Conservation (phyloP, 1,140 invertebrate species). For the Dolichoris vasculosae region DNA sequence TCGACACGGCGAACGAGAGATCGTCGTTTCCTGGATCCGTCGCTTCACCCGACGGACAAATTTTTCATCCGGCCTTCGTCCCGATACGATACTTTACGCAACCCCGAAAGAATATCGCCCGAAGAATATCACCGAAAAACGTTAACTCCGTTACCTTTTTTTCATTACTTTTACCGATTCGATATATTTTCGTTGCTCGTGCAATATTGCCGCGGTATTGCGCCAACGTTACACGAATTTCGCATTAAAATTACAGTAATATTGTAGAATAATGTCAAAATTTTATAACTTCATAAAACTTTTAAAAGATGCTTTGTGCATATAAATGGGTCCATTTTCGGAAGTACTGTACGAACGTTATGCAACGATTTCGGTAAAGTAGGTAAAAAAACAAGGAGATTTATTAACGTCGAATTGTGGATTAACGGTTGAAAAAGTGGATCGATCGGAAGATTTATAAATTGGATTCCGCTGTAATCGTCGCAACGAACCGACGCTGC, state of each 20-base stretch:
- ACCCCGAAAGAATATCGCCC: neutral
- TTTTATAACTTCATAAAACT: conserved; percentile 3
- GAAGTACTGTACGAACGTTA: neutral
- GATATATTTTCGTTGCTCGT: neutral
- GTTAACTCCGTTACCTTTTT: neutral
- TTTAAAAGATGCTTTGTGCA: conserved; percentile 1
- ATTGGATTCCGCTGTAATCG: neutral
- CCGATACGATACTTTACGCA: neutral
- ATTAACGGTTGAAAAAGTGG: neutral
- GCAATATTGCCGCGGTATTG: neutral
- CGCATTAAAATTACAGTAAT: conserved; percentile 13
- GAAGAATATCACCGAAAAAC: neutral
- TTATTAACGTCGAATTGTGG: neutral
- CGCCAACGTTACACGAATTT: conserved; percentile 8
- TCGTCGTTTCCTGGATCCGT: too few relatives aligned
- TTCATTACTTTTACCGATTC: neutral
- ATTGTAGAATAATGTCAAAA: neutral
- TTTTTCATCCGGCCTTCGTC: neutral
- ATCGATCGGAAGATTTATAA: neutral
- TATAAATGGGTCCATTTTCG: neutral
- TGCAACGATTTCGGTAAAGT: neutral
- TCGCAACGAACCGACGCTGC: neutral
- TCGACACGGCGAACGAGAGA: too few relatives aligned
- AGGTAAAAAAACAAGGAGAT: neutral
- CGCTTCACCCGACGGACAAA: neutral